Conservation (phyloP, 2,797 vertebrate genomes). For the Eulemur albifrons region DNA sequence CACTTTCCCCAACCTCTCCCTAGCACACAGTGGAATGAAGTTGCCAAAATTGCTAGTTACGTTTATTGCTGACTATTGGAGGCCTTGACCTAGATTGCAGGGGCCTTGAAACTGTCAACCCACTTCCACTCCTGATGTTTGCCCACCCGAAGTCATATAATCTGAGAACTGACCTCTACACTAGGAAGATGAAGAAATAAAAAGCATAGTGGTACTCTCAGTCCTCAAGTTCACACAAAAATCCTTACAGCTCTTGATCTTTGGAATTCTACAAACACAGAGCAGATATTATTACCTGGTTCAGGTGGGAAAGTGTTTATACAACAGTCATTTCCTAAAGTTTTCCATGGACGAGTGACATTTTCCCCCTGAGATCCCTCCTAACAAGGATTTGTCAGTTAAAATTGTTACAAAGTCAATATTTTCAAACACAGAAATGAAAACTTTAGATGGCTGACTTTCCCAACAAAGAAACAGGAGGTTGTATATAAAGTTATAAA, state of each 20-base stretch:
- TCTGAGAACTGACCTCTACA: background rate
- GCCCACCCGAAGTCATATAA: background rate
- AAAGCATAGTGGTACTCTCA: background rate
- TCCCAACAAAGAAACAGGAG: background rate
- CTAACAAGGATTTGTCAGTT: background rate
- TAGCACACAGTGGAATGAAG: background rate
- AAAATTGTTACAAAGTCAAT: background rate
- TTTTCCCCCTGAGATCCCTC: background rate
- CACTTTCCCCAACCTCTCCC: background rate
- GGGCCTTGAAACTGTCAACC: too few species aligned
- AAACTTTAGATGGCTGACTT: background rate
- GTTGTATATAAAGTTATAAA: background rate
- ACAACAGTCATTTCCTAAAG: background rate
- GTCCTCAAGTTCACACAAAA: background rate
- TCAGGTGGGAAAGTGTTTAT: background rate
- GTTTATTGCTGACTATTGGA: background rate
- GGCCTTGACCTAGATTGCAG: background rate
- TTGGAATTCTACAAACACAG: background rate
- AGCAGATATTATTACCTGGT: background rate
- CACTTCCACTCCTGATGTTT: background rate
- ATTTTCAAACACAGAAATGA: constrained; percentile 15
- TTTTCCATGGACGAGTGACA: background rate
- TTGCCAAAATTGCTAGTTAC: background rate
- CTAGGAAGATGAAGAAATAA: background rate
- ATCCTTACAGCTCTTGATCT: background rate